Base-by-base conservation (phyloP, 2,888 invertebrate species). In the Leucophenga montana region DNA sequence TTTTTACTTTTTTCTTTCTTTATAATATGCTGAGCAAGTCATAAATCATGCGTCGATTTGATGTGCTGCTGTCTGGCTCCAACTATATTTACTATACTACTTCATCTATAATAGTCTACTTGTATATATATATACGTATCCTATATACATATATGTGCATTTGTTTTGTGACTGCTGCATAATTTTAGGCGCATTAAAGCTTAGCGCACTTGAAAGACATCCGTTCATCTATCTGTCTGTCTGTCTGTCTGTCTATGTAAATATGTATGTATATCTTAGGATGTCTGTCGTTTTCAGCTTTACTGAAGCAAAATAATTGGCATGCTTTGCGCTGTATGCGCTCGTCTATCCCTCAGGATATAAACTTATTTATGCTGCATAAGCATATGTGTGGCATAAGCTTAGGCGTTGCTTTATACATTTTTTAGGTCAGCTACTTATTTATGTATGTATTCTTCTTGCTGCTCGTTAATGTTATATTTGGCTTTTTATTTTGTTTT, bases 281-380 rank as follows among this genome's bases (percentile, higher is more conserved):
- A 39, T 56, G 71, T 67, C 73, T 69, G 54, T 22, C 71, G 78
- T 82, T 82, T 83, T 82, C 81, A 73, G 79, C 77, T 80, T 72
- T 81, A 81, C 64, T 80, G 81, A 77, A 80, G 77, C 78, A 79
- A 74, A 77, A 82, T 83, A 83, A 83, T 83, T 81, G 84, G 76
- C 57, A 44, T 46, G 57, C 22, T 57, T 46, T 39, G 66, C 33
- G 9, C 14, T 54, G 56, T 16, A 22, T 54, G 53, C 44, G 59
- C 67, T 71, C 71, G 68, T 72, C 75, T 39, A 11, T 39, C 39
- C 39, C 39, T 39, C 11, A 39, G 39, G 39, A 39, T 39, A 39
- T 39, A 11, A 39, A 39, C 39, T 39, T 39, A 39, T 39, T 39
- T 39, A 39, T 39, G 39, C 39, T 11, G 11, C 11, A 39, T 39